phyloP scores from a whole-genome alignment of 2,888 invertebrate species.

The Melipona bicolor region DNA sequence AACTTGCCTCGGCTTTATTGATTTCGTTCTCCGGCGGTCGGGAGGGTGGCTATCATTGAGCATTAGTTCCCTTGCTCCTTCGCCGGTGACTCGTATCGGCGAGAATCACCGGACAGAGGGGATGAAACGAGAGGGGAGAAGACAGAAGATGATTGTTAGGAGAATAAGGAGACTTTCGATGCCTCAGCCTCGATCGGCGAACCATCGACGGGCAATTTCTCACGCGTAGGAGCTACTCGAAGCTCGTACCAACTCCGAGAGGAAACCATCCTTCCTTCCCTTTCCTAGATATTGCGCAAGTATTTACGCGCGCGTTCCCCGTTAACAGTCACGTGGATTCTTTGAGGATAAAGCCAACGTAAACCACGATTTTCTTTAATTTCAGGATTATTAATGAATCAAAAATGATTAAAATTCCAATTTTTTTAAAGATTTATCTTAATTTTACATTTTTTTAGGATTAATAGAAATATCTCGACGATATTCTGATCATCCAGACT shows the following conservation, averaged over 20 bases:
- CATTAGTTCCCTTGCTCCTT: slow-evolving; percentile 61
- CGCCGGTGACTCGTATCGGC: background rate
- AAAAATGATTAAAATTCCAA: too few relatives aligned
- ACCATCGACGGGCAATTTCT: slow-evolving; percentile 54
- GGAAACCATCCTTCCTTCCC: slow-evolving; percentile 8
- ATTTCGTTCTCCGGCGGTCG: slow-evolving; percentile 59
- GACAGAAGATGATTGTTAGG: slow-evolving; percentile 40
- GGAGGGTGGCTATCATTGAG: slow-evolving; percentile 64
- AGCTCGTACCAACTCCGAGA: background rate
- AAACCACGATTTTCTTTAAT: background rate
- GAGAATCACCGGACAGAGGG: background rate
- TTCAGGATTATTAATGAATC: too few relatives aligned
- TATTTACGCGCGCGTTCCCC: slow-evolving; percentile 15
- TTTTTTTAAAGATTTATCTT: too few relatives aligned
- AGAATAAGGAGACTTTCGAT: slow-evolving; percentile 43
- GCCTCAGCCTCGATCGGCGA: slow-evolving; percentile 35
- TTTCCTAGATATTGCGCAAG: slow-evolving; percentile 7
- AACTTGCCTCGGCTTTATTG: slow-evolving; percentile 69
- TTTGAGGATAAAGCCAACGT: background rate
- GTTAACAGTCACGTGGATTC: background rate
- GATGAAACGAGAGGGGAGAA: background rate
- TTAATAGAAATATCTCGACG: too few relatives aligned
- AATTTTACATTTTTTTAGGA: too few relatives aligned
- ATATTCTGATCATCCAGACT: too few relatives aligned
- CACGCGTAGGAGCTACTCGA: slow-evolving; percentile 41